Evolutionary conservation across 1,140 invertebrate genomes (phyloP), one percentile per base, ranked within the genome.

Genomic region (Nixonia krombeini): DNA sequence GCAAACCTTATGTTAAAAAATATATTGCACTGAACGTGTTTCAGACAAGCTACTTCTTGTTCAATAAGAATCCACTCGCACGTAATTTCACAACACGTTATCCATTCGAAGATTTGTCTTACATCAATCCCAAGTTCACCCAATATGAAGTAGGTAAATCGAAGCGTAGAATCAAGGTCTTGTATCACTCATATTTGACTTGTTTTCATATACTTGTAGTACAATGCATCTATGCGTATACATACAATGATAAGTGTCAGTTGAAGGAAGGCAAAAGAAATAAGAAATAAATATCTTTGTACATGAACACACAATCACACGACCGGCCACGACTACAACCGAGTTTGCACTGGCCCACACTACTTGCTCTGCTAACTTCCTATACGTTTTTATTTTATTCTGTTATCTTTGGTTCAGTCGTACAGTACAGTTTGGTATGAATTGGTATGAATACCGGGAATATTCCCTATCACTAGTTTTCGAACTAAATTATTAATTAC

Each of bases 151-250:
- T n/a, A 15, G 16, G 1, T 31, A 10, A 12, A 18, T 31, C 31
- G 25, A 40, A 52, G 25, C 21, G 12, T 41, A 47, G 3, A 38
- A 26, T 29, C 17, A 45, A 28, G 25, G 29, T 8, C 13, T 49
- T 29, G 16, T 35, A 23, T 21, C n/a, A 17, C 9, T 35, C 45
- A 51, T 51, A 41, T 38, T 51, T 40, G 49, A 41, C 18, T 17
- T 13, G 9, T 21, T 41, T 41, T 29, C 33, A 12, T 35, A 13
- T 31, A 9, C 33, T 13, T 35, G 13, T 35, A 13, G n/a, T 13
- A 6, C 12, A 35, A 13, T 12, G 12, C 13, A 35, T 13, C 4
- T 35, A 12, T 12, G 33, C 33, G 33, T 13, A 35, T 13, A 13
- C 12, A 2, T 10, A 35, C 33, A 35, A 2, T 35, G 33, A 10